Evolutionary conservation across 2,888 invertebrate species (phyloP).

Genomic region (Agrochola lota): DNA sequence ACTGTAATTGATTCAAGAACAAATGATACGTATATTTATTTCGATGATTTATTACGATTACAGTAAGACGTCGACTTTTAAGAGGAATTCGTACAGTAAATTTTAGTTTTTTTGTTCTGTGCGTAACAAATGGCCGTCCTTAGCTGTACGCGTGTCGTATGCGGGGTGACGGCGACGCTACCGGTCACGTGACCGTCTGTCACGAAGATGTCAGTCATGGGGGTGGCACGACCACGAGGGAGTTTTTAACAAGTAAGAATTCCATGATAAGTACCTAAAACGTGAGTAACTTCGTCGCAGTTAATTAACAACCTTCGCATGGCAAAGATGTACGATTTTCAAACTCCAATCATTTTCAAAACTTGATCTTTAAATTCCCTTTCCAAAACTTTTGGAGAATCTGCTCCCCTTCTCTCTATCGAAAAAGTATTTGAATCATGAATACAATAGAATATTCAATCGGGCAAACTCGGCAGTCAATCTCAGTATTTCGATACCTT

Average conservation of each 20-base stretch:
- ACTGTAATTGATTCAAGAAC: constrained; percentile 45
- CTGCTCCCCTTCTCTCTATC: constrained; percentile 9
- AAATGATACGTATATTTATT: constrained; percentile 46
- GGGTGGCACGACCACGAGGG: constrained; percentile 57
- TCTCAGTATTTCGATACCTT: constrained; percentile 35
- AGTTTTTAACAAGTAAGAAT: constrained; percentile 63
- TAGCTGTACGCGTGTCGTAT: constrained; percentile 38
- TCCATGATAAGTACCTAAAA: constrained; percentile 47
- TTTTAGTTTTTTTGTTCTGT: constrained; percentile 32
- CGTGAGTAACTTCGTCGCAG: constrained; percentile 45
- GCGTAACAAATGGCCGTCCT: constrained; percentile 49
- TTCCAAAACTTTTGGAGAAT: background rate
- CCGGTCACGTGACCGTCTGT: constrained; percentile 74
- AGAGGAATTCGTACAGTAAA: constrained; percentile 31
- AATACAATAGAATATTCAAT: constrained; percentile 63
- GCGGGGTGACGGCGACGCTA: constrained; percentile 42
- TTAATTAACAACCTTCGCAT: constrained; percentile 47
- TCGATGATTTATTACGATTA: constrained; percentile 39
- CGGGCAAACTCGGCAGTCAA: constrained; percentile 33
- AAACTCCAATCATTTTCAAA: constrained; percentile 8
- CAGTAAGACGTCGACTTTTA: constrained; percentile 16
- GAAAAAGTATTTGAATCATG: constrained; percentile 37
- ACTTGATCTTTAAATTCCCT: background rate
- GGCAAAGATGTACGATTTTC: background rate
- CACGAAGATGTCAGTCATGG: constrained; percentile 67